Percentiles rank a stretch among this genome's conserved stretches.
Conservation (phyloP, 2,113 vertebrate species). For the Peromyscus maniculatus region DNA sequence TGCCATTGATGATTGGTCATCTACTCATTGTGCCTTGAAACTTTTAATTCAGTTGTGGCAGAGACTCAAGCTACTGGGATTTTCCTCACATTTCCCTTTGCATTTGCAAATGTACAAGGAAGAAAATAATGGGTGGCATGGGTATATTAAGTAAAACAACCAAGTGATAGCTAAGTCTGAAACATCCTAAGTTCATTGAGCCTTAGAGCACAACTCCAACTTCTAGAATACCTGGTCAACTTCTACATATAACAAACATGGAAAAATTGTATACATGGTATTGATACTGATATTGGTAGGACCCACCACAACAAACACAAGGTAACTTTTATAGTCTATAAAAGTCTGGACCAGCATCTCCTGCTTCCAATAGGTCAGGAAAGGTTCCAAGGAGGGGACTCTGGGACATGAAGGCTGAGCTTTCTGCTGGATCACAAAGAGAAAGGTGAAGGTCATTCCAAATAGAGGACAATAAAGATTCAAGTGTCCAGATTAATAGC, state of each 20-base stretch:
- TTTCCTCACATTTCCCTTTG: constrained; percentile 16
- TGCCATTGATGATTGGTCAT: not conserved
- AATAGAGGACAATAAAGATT: not conserved
- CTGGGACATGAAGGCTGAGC: not conserved
- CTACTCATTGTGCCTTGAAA: not conserved
- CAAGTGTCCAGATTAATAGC: not conserved
- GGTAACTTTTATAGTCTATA: not conserved
- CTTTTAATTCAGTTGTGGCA: constrained; percentile 18
- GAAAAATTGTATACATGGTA: not conserved
- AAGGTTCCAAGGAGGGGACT: not conserved
- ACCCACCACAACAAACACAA: not conserved
- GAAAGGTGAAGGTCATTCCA: not conserved
- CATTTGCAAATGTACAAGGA: not conserved
- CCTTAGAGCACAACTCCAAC: not conserved
- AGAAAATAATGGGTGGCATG: not conserved
- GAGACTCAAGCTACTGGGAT: not conserved
- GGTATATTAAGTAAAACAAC: not conserved
- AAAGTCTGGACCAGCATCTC: not conserved
- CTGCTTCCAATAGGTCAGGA: not conserved
- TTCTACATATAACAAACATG: not conserved
- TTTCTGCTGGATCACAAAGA: not conserved
- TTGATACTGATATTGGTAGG: not conserved
- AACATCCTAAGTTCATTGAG: not conserved
- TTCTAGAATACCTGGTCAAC: not conserved
- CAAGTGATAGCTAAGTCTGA: not conserved